Conservation (phyloP, 1,140 invertebrate genomes). For the Nylanderia fulva region DNA sequence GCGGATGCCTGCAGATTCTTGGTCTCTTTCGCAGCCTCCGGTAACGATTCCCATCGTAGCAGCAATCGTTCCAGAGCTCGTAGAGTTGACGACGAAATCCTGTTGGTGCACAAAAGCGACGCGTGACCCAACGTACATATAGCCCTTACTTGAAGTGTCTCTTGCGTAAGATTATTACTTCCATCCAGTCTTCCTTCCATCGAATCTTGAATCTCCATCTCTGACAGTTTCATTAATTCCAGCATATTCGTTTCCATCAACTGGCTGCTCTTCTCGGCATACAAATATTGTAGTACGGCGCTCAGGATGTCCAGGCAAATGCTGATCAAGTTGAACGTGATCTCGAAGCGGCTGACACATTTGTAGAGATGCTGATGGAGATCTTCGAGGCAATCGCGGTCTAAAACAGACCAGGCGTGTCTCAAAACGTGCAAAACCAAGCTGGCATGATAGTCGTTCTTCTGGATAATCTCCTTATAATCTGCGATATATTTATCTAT, state of each 20-base stretch:
- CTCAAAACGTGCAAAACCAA: slow-evolving; percentile 80
- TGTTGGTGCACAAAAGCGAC: slow-evolving; percentile 77
- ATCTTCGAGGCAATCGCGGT: slow-evolving; percentile 70
- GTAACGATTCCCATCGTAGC: slow-evolving; percentile 78
- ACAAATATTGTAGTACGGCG: slow-evolving; percentile 69
- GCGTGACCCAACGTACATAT: slow-evolving; percentile 82
- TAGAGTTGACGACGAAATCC: slow-evolving; percentile 74
- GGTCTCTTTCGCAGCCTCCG: slow-evolving; percentile 59
- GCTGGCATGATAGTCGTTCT: slow-evolving; percentile 75
- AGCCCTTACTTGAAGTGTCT: slow-evolving; percentile 74
- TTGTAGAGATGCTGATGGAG: slow-evolving; percentile 74
- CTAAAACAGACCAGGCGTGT: slow-evolving; percentile 76
- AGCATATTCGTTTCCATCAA: slow-evolving; percentile 69
- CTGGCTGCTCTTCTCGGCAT: slow-evolving; percentile 51
- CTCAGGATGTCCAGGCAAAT: slow-evolving; percentile 80
- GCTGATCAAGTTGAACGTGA: slow-evolving; percentile 75
- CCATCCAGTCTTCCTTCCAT: slow-evolving; percentile 72
- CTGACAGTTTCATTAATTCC: slow-evolving; percentile 77
- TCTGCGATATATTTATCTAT: slow-evolving; percentile 78
- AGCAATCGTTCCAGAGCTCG: slow-evolving; percentile 79
- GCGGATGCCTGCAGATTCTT: slow-evolving; percentile 78
- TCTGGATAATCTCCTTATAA: slow-evolving; percentile 76
- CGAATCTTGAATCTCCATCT: slow-evolving; percentile 77
- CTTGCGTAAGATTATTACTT: slow-evolving; percentile 51
- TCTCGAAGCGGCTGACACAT: slow-evolving; percentile 76